phyloP scores from a whole-genome alignment of 2,797 vertebrate genomes.

The Leuciscus waleckii region DNA sequence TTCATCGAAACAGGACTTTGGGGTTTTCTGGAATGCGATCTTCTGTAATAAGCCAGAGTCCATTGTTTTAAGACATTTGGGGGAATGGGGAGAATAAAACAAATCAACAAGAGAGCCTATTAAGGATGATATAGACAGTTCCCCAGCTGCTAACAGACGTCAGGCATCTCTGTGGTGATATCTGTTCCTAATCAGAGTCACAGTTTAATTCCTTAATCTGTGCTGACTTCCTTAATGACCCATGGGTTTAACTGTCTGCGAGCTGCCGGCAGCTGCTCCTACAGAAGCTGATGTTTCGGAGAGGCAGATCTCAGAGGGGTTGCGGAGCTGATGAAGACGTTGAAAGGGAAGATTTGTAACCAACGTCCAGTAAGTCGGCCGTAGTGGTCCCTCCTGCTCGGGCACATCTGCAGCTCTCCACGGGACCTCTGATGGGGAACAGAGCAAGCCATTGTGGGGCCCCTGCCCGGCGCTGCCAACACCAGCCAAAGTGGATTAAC shows the following conservation, averaged over 20 bases:
- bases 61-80: not conserved
- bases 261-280: constrained; percentile 24
- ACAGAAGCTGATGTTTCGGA: not conserved
- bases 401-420: constrained; percentile 78
- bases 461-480: constrained; percentile 67
- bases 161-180: not conserved
- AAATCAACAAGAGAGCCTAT: not conserved
- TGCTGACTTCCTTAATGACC: constrained; percentile 34
- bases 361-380: constrained; percentile 66
- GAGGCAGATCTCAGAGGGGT: not conserved
- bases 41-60: not conserved
- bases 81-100: not conserved
- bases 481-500: constrained; percentile 72
- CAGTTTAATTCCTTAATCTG: constrained; percentile 45
- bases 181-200: constrained; percentile 52
- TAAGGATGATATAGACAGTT: not conserved
- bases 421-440: constrained; percentile 69
- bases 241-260: constrained; percentile 41
- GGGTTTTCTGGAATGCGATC: not conserved
- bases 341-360: constrained; percentile 70
- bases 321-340: constrained; percentile 41
- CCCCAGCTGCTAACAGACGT: not conserved
- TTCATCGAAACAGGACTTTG: not conserved
- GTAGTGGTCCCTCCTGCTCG: constrained; percentile 62
- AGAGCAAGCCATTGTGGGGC: constrained; percentile 76